Percentiles rank a stretch among this genome's conserved stretches.
phyloP scores from a whole-genome alignment of 2,797 vertebrate species.

The Eptatretus atami region DNA sequence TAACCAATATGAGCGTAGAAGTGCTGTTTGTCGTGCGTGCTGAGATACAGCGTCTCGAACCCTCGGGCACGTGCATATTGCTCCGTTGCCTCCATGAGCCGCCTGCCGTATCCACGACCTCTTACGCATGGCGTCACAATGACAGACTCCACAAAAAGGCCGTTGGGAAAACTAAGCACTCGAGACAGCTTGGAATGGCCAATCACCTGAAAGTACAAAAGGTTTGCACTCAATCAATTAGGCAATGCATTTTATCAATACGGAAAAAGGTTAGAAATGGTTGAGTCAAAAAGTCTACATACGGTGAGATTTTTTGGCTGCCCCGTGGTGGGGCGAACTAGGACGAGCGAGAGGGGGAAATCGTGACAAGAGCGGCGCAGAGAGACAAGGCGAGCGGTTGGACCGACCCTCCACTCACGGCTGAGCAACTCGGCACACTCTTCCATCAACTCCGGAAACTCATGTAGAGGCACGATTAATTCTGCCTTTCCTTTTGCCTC shows the following conservation, averaged over 20 bases:
- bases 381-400: slow-evolving; percentile 32
- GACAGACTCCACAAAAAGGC: slow-evolving; percentile 58
- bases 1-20: slow-evolving; percentile 69
- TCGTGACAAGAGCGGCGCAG: slow-evolving; percentile 37
- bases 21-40: slow-evolving; percentile 55
- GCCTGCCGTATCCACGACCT: slow-evolving; percentile 44
- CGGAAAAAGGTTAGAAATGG: no score
- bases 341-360: slow-evolving; percentile 43
- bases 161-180: slow-evolving; percentile 20
- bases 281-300: no score
- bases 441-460: slow-evolving; percentile 35
- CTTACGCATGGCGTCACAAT: slow-evolving; percentile 34
- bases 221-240: no score
- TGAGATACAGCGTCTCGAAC: slow-evolving; percentile 34
- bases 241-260: no score
- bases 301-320: slow-evolving; percentile 1
- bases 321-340: slow-evolving; percentile 14
- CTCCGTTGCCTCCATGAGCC: slow-evolving; percentile 48
- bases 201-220: slow-evolving; percentile 16
- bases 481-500: no score
- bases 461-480: slow-evolving; percentile 29
- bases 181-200: slow-evolving; percentile 45
- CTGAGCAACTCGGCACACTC: slow-evolving; percentile 49
- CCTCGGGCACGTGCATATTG: slow-evolving; percentile 27
- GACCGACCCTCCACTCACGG: slow-evolving; percentile 53